Evolutionary conservation across 2,797 vertebrate genomes (phyloP), one percentile per base, ranked within the genome.

Genomic region (Xenopus petersii): DNA sequence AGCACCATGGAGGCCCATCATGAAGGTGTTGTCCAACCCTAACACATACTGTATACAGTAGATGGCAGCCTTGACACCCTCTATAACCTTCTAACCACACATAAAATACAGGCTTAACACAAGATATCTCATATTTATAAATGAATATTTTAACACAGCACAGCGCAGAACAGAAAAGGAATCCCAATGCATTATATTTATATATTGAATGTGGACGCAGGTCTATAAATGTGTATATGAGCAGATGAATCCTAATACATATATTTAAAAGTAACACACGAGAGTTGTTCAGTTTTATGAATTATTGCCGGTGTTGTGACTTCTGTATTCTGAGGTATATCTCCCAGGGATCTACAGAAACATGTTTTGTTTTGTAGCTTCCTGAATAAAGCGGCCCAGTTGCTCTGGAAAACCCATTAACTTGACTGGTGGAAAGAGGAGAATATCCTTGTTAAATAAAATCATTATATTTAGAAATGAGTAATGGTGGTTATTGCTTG

Each of bases 221-320:
- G 4, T 16, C 13, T 16, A 8, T 8, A 4, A 0, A 16, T 56
- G 7, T 56, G n/a, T 56, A 16, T 56, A 47, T 12, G 16, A 36
- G 66, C 21, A 55, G 51, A 55, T 26, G 13, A 30, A 66, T 46
- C 64, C 46, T 15, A 60, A 60, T 60, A 24, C 58, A 56, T 36
- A 67, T 55, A 67, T 67, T 67, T 55, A 67, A 56, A 30, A 26
- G 13, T 51, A 24, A 12, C 47, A 51, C 47, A 15, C 51, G 9
- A n/a, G 9, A 24, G 46, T 26, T 51, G 46, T 66, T 60, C 17
- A 26, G 58, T 60, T 47, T 51, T 49, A 66, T 66, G 26, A 55
- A 36, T 67, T 26, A 55, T 13, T 55, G 66, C 49, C 21, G 3
- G 21, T 26, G 58, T 60, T 60, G 17, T 26, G 21, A 56, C 17